phyloP scores from a whole-genome alignment of 2,113 vertebrate genomes.

The Scartelaos histophorus region DNA sequence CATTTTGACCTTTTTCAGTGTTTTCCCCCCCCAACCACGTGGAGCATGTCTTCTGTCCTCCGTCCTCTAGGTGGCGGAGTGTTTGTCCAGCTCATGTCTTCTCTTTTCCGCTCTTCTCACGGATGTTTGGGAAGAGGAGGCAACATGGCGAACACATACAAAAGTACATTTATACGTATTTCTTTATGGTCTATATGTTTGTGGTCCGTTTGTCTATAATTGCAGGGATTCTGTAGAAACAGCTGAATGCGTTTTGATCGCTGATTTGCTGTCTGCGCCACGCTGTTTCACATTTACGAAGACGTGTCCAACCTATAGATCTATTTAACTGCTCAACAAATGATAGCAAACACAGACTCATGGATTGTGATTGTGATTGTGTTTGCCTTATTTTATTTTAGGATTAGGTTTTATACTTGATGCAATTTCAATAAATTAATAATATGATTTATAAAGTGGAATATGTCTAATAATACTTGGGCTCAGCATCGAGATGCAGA shows the following conservation, averaged over 20 bases:
- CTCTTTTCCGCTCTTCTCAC: neutral
- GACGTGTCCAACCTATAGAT: neutral
- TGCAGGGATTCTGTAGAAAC: neutral
- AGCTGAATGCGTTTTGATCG: neutral
- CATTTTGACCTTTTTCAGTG: neutral
- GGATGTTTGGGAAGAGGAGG: conserved; percentile 4
- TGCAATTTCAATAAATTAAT: neutral
- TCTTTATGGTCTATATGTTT: neutral
- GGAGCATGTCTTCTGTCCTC: neutral
- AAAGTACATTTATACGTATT: neutral
- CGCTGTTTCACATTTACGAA: neutral
- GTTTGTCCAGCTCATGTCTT: neutral
- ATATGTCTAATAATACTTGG: too few relatives aligned
- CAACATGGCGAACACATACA: conserved; percentile 10
- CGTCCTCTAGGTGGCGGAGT: neutral
- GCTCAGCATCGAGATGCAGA: neutral
- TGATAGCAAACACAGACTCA: neutral
- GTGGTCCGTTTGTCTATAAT: neutral
- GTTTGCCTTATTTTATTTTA: neutral
- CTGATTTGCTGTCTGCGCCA: neutral
- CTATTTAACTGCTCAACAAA: neutral
- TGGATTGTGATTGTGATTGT: neutral
- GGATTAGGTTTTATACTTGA: neutral
- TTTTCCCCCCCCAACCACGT: too few relatives aligned
- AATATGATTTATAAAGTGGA: neutral